These are phyloP conservation scores for Capromys pilorides DNA, from an alignment of 2,797 vertebrate species.

Conservation along the genomic window DNA sequence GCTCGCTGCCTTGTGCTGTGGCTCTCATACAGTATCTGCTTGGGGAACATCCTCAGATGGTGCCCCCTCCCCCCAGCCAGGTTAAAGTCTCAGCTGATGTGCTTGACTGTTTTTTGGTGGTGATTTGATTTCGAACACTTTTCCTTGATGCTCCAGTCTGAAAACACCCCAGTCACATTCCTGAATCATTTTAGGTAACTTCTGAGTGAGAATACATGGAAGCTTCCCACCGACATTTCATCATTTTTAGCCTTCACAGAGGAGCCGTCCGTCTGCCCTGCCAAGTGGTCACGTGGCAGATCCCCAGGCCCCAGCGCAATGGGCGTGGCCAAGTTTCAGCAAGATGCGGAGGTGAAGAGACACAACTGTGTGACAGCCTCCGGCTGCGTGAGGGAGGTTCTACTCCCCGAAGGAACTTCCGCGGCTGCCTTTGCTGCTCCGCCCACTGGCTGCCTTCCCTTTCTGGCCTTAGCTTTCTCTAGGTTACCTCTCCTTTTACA, in stretches of 20 bases:
- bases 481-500: too few relatives aligned
- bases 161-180: background rate
- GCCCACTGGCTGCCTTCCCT: background rate
- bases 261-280: background rate
- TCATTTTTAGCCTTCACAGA: background rate
- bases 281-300: background rate
- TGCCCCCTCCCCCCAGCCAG: background rate
- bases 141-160: background rate
- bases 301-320: background rate
- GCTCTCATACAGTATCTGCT: background rate
- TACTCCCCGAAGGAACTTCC: too few relatives aligned
- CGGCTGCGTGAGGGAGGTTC: background rate
- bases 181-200: background rate
- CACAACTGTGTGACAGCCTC: background rate
- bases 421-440: background rate
- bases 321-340: background rate
- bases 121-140: background rate
- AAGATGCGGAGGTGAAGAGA: background rate
- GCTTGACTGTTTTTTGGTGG: background rate
- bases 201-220: constrained; percentile 7
- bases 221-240: background rate
- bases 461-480: background rate
- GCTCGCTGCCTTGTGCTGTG: background rate
- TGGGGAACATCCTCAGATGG: background rate
- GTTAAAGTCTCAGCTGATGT: constrained; percentile 4